Percentiles rank a stretch among this genome's conserved stretches.
These are phyloP conservation scores for Phoxinus dragarum DNA, from an alignment of 2,797 vertebrate species.

Conservation along the genomic window DNA sequence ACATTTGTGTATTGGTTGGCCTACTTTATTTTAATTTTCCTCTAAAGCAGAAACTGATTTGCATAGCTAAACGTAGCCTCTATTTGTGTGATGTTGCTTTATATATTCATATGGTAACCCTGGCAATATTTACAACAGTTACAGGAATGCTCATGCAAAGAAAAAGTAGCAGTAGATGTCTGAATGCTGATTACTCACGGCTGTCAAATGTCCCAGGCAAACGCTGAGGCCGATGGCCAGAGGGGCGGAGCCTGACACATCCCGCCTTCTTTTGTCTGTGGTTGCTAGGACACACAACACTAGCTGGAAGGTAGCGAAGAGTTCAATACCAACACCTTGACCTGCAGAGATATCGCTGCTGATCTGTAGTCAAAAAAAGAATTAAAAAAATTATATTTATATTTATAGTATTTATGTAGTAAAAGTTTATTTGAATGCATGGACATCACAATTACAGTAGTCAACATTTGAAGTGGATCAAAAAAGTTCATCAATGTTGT, in stretches of 20 bases:
- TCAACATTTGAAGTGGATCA: no score
- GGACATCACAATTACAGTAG: conserved; percentile 59
- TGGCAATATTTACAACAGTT: conserved; percentile 4
- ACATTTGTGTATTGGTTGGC: neutral
- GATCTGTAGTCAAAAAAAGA: conserved; percentile 66
- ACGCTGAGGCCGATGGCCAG: conserved; percentile 95
- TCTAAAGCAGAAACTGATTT: conserved; percentile 17
- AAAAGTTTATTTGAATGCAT: neutral
- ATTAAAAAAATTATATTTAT: no score
- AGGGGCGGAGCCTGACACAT: conserved; percentile 90
- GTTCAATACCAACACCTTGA: conserved; percentile 93
- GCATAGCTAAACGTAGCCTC: neutral
- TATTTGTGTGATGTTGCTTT: neutral
- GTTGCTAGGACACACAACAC: conserved; percentile 95
- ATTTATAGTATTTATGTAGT: no score
- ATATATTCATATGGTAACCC: conserved; percentile 7
- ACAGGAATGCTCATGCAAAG: conserved; percentile 17
- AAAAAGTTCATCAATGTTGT: no score
- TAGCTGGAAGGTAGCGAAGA: conserved; percentile 94
- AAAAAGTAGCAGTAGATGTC: neutral
- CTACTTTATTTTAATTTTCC: neutral
- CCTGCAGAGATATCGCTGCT: conserved; percentile 76
- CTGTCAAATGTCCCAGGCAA: conserved; percentile 91
- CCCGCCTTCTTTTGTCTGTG: conserved; percentile 91
- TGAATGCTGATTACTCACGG: conserved; percentile 81